These are phyloP conservation scores for Cryptoblepharus egeriae DNA, from an alignment of 2,797 vertebrate genomes.

Conservation along the genomic window DNA sequence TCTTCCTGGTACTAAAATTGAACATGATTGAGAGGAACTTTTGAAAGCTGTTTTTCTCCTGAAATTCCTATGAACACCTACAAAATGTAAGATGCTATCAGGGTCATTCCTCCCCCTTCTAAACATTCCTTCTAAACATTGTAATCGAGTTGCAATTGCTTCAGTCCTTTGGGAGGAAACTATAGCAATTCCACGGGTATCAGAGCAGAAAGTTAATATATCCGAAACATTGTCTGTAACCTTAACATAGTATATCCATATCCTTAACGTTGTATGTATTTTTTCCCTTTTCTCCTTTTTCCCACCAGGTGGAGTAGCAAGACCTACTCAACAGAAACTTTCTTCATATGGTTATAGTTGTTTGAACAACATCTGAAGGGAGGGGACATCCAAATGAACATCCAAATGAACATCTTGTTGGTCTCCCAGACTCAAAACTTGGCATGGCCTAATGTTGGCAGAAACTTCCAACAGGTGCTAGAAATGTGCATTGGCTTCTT, in stretches of 20 bases:
- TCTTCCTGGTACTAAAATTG: no score
- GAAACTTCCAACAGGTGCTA: background rate
- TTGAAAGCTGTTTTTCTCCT: no score
- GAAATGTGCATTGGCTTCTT: background rate
- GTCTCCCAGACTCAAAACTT: background rate
- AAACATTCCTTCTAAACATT: background rate
- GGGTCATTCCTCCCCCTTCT: background rate
- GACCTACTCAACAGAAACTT: conserved; percentile 35
- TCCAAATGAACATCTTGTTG: background rate
- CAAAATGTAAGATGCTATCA: no score
- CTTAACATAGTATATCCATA: background rate
- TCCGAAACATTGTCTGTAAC: background rate
- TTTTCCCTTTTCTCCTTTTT: conserved; percentile 27
- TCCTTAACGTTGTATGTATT: background rate
- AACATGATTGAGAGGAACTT: no score
- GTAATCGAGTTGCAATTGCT: background rate
- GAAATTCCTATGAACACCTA: no score
- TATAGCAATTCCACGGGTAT: background rate
- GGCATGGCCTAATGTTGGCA: background rate
- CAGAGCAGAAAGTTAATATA: background rate
- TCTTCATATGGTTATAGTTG: background rate
- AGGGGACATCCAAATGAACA: background rate
- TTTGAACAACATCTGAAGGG: background rate
- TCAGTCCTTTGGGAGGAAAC: background rate
- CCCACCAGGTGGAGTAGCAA: conserved; percentile 71